Percentiles rank a stretch among this genome's conserved stretches.
Conservation (phyloP, 2,888 invertebrate species). For the Lampropteryx suffumata region DNA sequence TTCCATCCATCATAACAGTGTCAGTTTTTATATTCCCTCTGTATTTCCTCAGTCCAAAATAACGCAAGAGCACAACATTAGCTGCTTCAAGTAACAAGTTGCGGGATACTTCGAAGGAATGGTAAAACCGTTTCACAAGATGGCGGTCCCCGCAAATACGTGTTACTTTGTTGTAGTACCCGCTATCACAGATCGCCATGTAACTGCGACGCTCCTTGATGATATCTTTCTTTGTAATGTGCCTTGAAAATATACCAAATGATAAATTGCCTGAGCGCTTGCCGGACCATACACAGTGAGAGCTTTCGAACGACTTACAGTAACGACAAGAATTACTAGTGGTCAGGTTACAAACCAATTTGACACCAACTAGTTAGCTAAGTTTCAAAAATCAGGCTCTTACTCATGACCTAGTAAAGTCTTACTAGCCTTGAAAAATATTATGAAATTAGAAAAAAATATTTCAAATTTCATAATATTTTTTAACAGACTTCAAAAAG, state of each 20-base stretch:
- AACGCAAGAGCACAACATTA: constrained; percentile 83
- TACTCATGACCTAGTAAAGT: too few species aligned
- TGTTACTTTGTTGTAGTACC: constrained; percentile 81
- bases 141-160: constrained; percentile 70
- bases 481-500: too few species aligned
- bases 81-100: constrained; percentile 85
- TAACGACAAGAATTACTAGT: too few species aligned
- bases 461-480: too few species aligned
- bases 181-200: constrained; percentile 77
- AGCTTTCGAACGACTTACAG: too few species aligned
- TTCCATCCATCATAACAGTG: constrained; percentile 83
- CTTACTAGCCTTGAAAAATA: too few species aligned
- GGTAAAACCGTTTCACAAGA: constrained; percentile 73
- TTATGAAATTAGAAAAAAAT: too few species aligned
- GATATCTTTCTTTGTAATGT: constrained; percentile 64
- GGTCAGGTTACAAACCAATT: too few species aligned
- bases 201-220: constrained; percentile 80
- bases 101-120: constrained; percentile 72
- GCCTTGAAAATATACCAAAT: constrained; percentile 49
- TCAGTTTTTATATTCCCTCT: constrained; percentile 81
- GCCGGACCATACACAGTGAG: too few species aligned
- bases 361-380: too few species aligned
- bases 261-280: too few species aligned
- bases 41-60: constrained; percentile 79
- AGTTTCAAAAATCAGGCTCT: too few species aligned